Base-by-base conservation (phyloP, 2,797 vertebrate species). In the Picus viridis region DNA sequence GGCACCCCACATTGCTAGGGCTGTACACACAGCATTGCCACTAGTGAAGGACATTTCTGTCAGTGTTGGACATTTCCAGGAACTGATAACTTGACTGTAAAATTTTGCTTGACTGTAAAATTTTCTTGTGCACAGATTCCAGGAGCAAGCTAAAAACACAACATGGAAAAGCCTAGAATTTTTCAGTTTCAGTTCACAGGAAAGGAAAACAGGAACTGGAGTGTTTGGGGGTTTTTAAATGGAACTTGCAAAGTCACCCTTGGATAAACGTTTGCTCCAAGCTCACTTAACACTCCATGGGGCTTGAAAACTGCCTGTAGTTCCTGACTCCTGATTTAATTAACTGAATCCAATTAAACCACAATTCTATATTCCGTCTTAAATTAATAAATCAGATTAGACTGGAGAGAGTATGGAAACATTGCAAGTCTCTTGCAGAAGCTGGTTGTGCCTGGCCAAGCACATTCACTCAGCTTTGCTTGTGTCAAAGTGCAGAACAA, bases 71-170 rank as follows among this genome's bases (percentile, higher is more conserved):
- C 57, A 81, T 77, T 87, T 67, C 39, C 71, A 86, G 49, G 36
- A 92, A 86, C 75, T 78, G 81, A 81, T 93, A 96, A 93, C 78
- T 15, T 86, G 89, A 65, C 73, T 86, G 75, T 91, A 96, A 75
- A 85, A 81, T 86, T 90, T 61, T 81, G 56, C 78, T 70, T 36
- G 43, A 34, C 53, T 81, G 34, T 56, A 86, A 72, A 80, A 77
- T 84, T 62, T 65, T 47, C 24, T 65, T 74, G 54, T 32, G 80
- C 2, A 4, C 26, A 93, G 74, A 34, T 88, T 72, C 32, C 49
- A 87, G 72, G 79, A 95, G 22, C 22, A 34, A 70, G 49, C 24
- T 71, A 77, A 79, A 86, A 88, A 68, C 51, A 39, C 11, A 86
- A 68, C 51, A 34, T 10, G 45, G 59, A 53, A 76, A 67, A 90